These are phyloP conservation scores for Euclidia mi DNA, from an alignment of 2,888 invertebrate genomes.

Conservation along the genomic window DNA sequence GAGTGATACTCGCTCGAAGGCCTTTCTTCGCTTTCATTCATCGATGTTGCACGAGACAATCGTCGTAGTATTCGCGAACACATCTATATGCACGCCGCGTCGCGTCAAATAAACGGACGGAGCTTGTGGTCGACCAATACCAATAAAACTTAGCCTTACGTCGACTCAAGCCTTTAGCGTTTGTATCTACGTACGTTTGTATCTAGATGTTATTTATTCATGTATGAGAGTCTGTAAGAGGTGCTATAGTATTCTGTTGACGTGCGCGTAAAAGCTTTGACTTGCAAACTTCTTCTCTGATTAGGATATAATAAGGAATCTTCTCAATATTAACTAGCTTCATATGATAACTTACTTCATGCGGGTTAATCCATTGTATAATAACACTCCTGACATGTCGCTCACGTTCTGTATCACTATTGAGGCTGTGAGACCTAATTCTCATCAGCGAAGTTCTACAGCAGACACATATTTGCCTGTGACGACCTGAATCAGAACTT, in stretches of 20 bases:
- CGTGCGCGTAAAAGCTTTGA: slow-evolving; percentile 36
- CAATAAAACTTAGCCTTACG: slow-evolving; percentile 78
- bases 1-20: slow-evolving; percentile 25
- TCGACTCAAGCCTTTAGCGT: slow-evolving; percentile 69
- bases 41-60: slow-evolving; percentile 66
- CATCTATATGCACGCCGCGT: slow-evolving; percentile 88
- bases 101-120: slow-evolving; percentile 87
- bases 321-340: too few relatives aligned
- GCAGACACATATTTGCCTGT: too few relatives aligned
- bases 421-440: too few relatives aligned
- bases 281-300: slow-evolving; percentile 38
- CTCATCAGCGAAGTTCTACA: too few relatives aligned
- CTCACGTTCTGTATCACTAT: too few relatives aligned
- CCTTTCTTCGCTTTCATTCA: slow-evolving; percentile 82
- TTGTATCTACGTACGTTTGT: slow-evolving; percentile 64
- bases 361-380: too few relatives aligned
- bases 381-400: too few relatives aligned
- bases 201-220: slow-evolving; percentile 78
- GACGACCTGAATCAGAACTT: too few relatives aligned
- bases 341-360: too few relatives aligned
- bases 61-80: slow-evolving; percentile 75
- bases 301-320: slow-evolving; percentile 23
- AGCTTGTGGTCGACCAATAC: slow-evolving; percentile 80
- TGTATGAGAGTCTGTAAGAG: slow-evolving; percentile 62
- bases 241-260: slow-evolving; percentile 34